Evolutionary conservation across 2,113 vertebrate genomes (phyloP).

Genomic region (Oceanodroma tethys): DNA sequence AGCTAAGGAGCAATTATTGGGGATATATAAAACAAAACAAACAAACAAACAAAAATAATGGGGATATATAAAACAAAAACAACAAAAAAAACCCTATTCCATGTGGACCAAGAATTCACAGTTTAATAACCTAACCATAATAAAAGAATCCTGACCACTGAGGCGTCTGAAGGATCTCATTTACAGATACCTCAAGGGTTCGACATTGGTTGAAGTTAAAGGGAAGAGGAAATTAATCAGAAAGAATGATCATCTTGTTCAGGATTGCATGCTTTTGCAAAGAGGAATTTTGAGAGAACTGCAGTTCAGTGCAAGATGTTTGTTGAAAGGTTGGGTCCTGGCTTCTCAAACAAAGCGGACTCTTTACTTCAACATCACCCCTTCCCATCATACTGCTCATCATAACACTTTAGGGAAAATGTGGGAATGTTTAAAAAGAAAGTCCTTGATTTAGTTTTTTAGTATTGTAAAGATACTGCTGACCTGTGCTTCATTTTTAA

Average conservation of each 20-base stretch:
- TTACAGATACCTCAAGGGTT: slow-evolving; percentile 89
- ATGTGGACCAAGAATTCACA: slow-evolving; percentile 95
- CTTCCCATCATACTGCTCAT: slow-evolving; percentile 83
- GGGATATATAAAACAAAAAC: slow-evolving; percentile 75
- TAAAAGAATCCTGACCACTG: slow-evolving; percentile 85
- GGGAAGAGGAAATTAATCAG: slow-evolving; percentile 78
- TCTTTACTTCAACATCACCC: slow-evolving; percentile 72
- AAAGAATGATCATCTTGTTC: slow-evolving; percentile 78
- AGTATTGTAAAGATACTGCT: slow-evolving; percentile 98
- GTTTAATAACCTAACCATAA: slow-evolving; percentile 80
- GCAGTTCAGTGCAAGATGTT: slow-evolving; percentile 74
- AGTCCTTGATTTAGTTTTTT: slow-evolving; percentile 97
- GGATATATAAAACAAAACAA: slow-evolving; percentile 78
- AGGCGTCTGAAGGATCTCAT: slow-evolving; percentile 81
- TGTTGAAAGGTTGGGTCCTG: slow-evolving; percentile 70
- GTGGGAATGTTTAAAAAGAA: slow-evolving; percentile 84
- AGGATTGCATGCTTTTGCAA: slow-evolving; percentile 75
- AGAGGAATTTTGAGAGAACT: slow-evolving; percentile 69
- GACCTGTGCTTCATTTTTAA: slow-evolving; percentile 97
- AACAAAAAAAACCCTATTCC: slow-evolving; percentile 76
- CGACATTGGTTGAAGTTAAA: slow-evolving; percentile 74
- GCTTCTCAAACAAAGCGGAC: slow-evolving; percentile 74
- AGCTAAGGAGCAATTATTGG: slow-evolving; percentile 94
- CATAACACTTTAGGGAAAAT: slow-evolving; percentile 81
- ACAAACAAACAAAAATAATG: slow-evolving; percentile 64